phyloP scores from a whole-genome alignment of 2,888 invertebrate genomes.

The Hydriomena furcata region DNA sequence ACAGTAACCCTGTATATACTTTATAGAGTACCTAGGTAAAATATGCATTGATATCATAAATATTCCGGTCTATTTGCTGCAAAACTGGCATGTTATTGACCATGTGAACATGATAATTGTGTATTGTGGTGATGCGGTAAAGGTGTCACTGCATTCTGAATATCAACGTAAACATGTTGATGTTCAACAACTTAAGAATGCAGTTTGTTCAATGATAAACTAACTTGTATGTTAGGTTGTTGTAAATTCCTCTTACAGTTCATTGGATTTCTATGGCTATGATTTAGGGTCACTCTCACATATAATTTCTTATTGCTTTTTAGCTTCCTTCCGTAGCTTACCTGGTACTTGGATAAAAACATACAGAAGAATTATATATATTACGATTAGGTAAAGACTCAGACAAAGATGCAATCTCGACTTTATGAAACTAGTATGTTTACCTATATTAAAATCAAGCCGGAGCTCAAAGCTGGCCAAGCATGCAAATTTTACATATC shows the following conservation, averaged over 20 bases:
- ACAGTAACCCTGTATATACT: no score
- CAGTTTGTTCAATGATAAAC: background rate
- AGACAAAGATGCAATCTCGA: no score
- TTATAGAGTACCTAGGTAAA: background rate
- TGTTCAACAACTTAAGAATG: no score
- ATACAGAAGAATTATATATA: no score
- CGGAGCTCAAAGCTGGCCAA: background rate
- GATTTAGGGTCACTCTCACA: background rate
- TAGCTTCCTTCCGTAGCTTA: no score
- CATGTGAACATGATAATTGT: slow-evolving; percentile 15
- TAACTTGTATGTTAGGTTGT: background rate
- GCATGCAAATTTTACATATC: background rate
- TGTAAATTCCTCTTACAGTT: background rate
- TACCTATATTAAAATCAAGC: no score
- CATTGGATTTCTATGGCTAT: background rate
- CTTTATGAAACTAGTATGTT: no score
- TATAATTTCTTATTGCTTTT: no score
- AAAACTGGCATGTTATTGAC: background rate
- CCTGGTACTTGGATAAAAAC: no score
- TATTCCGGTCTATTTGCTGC: slow-evolving; percentile 4
- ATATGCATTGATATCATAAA: background rate
- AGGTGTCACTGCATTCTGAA: slow-evolving; percentile 10
- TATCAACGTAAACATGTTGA: slow-evolving; percentile 8
- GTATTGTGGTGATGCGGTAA: slow-evolving; percentile 1
- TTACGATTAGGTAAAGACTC: no score